Evolutionary conservation across 92 coral and sea anemone species (phyloP), one percentile per base, ranked within the genome.

Genomic region (Porites evermanni): DNA sequence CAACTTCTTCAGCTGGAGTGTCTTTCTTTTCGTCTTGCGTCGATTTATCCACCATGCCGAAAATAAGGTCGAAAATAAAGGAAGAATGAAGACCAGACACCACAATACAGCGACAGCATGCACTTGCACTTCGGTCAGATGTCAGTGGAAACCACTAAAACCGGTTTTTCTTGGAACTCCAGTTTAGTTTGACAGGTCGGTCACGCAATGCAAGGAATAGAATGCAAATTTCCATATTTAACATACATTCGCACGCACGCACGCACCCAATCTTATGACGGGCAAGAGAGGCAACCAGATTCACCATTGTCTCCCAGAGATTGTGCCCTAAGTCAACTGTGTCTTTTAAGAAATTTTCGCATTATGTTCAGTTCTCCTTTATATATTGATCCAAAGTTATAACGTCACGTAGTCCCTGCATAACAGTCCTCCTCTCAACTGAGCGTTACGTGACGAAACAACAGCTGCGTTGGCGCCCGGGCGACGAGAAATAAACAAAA

Each of bases 141-240:
- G 67, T 78, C 82, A 71, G 72, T 47, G 71, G 64, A 78, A 78
- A 78, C 82, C 82, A 78, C 82, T 11, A 12, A 64, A 78, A 78
- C 82, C 82, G 82, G 82, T 78, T 78, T 78, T 78, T 16, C 71
- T 21, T 13, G 71, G 3, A 19, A 16, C 12, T 18, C 69, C 58
- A 20, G 79, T 56, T 63, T 78, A n/a, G 11, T 63, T 60, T 78
- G 72, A 78, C 72, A 56, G 82, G 20, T 16, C 61, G 54, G 47
- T 44, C 7, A 75, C 12, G 47, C 47, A 38, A 38, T 38, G 47
- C 47, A 4, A 4, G 47, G 47, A 38, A 21, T 21, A 21, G 21
- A 21, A 38, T 4, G 50, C 32, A 7, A 44, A 32, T 63, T 16
- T 63, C 17, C 59, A 78, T 50, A 11, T 32, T 32, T 38, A 4